Evolutionary conservation across 2,888 invertebrate species (phyloP), one percentile per base, ranked within the genome.

Genomic region (Mycogona germanica): DNA sequence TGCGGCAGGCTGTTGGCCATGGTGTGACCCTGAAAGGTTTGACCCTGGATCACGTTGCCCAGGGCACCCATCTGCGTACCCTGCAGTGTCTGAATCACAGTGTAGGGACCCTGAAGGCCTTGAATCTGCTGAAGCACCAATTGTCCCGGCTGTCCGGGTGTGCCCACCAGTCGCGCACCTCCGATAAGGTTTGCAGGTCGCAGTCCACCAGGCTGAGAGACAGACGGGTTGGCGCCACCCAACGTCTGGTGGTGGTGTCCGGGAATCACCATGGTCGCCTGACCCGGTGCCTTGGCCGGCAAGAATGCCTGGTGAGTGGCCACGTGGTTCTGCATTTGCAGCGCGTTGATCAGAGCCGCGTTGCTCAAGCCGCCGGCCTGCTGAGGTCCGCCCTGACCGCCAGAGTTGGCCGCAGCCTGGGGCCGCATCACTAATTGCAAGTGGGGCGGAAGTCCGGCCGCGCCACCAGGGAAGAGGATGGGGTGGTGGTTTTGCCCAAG

Each of bases 81-180:
- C 30, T 53, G 53, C 35, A 56, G 25, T 6, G 56, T 30, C 29
- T 55, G 55, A 9, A 55, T 38, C 45, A 74, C 68, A 56, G 70
- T 66, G 17, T 72, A 66, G 35, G 73, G 72, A 5, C 74, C 74
- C 41, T 69, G 69, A 23, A 72, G 68, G 12, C 73, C 73, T 61
- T 73, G 73, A 32, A 74, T 72, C 60, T 73, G 73, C 60, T 73
- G 73, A 37, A 74, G 60, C 59, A 73, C 73, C 59, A 72, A 59
- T 38, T 62, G 63, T 47, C 57, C 57, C 26, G 66, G 67, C 63
- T 69, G 61, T 17, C 57, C 60, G 14, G 58, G 50, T 46, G 38
- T 48, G 49, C 51, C 32, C 9, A 57, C 51, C 49, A 57, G 45
- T n/a, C 55, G 51, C 9, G 57, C 47, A 41, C 47, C 47, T 7